Percentiles rank a stretch among this genome's conserved stretches.
These are phyloP conservation scores for Henricia sp. DNA, from an alignment of 53 echinoderm and acorn worm genomes.

Conservation along the genomic window DNA sequence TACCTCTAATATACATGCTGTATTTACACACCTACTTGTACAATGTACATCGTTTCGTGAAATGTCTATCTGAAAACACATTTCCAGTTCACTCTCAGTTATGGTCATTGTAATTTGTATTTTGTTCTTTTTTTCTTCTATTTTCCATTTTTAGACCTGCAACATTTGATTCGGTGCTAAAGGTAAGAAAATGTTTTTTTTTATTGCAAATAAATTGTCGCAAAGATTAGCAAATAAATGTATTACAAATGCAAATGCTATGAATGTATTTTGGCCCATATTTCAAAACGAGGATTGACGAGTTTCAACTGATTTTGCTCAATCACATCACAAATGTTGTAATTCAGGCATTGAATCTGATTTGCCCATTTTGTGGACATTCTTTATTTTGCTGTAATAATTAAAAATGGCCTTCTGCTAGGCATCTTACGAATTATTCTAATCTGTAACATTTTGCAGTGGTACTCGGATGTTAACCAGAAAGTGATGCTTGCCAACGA, in stretches of 20 bases:
- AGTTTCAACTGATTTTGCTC: no score
- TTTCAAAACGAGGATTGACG: no score
- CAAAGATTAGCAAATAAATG: neutral
- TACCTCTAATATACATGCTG: neutral
- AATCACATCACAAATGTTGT: no score
- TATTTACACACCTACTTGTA: neutral
- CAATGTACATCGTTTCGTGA: neutral
- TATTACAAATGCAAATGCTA: neutral
- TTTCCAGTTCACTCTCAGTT: no score
- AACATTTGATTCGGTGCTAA: constrained; percentile 96
- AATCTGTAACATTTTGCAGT: constrained; percentile 73
- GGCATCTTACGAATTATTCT: no score
- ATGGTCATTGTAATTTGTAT: neutral
- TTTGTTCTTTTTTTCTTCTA: neutral
- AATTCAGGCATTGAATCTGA: neutral
- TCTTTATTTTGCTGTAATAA: neutral
- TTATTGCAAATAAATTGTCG: neutral
- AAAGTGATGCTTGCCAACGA: constrained; percentile 99
- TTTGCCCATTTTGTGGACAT: neutral
- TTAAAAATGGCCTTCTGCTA: no score
- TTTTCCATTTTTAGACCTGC: constrained; percentile 78
- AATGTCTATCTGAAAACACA: no score
- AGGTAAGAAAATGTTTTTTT: constrained; percentile 63
- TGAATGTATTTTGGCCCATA: no score
- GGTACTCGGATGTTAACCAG: constrained; percentile 95